Percentiles rank a stretch among this genome's conserved stretches.
Conservation (phyloP, 2,797 vertebrate species). For the Sebastes itinus region DNA sequence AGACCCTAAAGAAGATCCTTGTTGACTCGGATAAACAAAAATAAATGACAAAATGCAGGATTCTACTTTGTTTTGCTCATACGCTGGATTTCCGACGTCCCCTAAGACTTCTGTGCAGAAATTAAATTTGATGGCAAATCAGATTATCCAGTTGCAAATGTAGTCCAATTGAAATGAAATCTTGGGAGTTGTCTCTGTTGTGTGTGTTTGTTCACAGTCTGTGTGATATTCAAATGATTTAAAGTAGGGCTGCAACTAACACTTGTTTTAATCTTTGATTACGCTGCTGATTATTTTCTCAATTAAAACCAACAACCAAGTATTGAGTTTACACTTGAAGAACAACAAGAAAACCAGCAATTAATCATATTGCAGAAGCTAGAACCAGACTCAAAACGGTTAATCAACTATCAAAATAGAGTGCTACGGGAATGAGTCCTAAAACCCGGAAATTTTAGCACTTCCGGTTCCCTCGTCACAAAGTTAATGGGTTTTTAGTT, state of each 20-base stretch:
- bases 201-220: no score
- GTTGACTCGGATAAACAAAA: not conserved
- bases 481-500: no score
- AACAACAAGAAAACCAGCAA: not conserved
- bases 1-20: not conserved
- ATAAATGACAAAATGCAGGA: not conserved
- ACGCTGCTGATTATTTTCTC: accelerated
- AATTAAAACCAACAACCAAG: not conserved
- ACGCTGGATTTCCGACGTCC: not conserved
- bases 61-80: not conserved
- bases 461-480: no score
- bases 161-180: no score
- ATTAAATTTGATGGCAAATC: no score
- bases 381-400: not conserved
- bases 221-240: not conserved
- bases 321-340: not conserved
- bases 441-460: no score
- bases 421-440: no score
- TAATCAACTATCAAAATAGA: not conserved
- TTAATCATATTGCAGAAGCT: not conserved
- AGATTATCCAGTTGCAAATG: no score
- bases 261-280: no score
- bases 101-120: no score
- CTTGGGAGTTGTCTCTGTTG: no score
- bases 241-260: not conserved